These are phyloP conservation scores for Darevskia nairensis DNA, from an alignment of 2,797 vertebrate genomes.

Conservation along the genomic window DNA sequence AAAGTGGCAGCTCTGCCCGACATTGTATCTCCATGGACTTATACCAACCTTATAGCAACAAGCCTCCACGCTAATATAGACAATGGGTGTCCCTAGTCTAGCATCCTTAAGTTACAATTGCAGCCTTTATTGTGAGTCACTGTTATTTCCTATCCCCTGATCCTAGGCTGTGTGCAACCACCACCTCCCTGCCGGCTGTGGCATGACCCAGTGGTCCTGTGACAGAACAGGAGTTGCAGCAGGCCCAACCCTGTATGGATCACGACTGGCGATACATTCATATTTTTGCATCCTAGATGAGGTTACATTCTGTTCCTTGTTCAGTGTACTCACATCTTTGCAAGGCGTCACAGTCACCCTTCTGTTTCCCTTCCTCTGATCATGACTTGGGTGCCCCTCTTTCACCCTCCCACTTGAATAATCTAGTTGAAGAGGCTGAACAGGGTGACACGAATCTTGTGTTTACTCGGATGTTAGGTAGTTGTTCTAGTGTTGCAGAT, in stretches of 20 bases:
- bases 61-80: slow-evolving; percentile 10
- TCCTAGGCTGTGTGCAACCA: neutral
- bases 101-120: neutral
- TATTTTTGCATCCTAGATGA: neutral
- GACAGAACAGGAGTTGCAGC: neutral
- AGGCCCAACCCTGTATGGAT: rapidly evolving
- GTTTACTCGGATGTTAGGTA: neutral
- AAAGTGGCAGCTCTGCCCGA: slow-evolving; percentile 18
- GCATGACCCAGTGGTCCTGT: neutral
- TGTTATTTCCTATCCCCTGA: neutral
- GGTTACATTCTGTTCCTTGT: neutral
- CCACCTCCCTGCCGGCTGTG: neutral
- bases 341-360: neutral
- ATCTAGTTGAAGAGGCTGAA: neutral
- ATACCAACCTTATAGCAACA: neutral
- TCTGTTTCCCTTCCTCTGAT: neutral
- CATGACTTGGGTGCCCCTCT: neutral
- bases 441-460: neutral
- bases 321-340: neutral
- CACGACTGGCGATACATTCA: rapidly evolving
- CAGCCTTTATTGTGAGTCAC: neutral
- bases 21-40: slow-evolving; percentile 5
- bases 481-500: slow-evolving; percentile 4
- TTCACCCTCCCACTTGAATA: neutral
- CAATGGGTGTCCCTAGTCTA: neutral